Evolutionary conservation across 2,888 invertebrate genomes (phyloP), one percentile per base, ranked within the genome.

Genomic region (Sylvicola fuscatus): DNA sequence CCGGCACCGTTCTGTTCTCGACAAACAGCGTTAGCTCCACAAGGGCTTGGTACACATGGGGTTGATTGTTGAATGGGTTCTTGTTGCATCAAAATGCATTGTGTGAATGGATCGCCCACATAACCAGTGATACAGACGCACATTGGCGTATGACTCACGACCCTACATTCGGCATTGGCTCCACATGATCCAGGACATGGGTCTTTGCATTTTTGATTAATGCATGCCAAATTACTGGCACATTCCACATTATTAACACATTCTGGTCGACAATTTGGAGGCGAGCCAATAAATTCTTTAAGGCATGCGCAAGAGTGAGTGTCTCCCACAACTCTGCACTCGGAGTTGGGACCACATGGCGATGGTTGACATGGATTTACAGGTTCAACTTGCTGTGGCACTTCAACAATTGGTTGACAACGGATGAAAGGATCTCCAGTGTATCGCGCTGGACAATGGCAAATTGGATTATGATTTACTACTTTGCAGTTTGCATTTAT

Each of bases 171-270:
- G 10, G 82, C 72, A 49, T 71, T 68, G 1, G 58, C 48, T 3
- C 77, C 80, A 49, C 82, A 82, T 13, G 71, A 71, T 39, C 72
- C 69, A 2, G 65, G 59, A 51, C 82, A 82, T 13, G 81, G 81
- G 51, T 82, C 74, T 39, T 57, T 60, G 49, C 82, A 82, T 59
- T 75, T 79, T 45, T 66, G 69, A 48, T 73, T 72, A 27, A 76
- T 69, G 48, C 79, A 79, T 12, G 78, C 73, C 48, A 68, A 60
- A 46, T 73, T 60, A 44, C 62, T 66, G 1, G 68, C 45, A 49
- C 81, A 81, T 57, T 80, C 77, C 38, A 71, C 69, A 49, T 76
- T 80, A 41, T 72, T 68, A 16, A 72, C 61, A 51, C 79, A 79
- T 59, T 79, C 77, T 10, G 79, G 79, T 40, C 74, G 64, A 52